Percentiles rank a stretch among this genome's conserved stretches.
Conservation (phyloP, 2,113 vertebrate genomes). For the Trichomycterus rosablanca region DNA sequence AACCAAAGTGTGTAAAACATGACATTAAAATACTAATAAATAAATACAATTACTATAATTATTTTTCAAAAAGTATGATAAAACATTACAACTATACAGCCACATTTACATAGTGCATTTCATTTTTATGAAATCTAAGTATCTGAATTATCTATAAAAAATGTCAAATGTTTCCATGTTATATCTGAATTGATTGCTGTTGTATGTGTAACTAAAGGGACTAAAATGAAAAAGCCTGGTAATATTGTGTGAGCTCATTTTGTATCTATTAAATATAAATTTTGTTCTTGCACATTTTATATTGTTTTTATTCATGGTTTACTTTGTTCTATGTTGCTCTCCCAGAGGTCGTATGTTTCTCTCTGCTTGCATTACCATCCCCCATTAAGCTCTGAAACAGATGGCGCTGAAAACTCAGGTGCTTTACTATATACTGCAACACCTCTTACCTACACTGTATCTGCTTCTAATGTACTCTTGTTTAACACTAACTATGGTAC, state of each 20-base stretch:
- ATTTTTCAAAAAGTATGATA: no score
- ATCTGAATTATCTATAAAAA: no score
- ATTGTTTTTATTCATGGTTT: background rate
- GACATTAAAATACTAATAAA: no score
- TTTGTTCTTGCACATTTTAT: background rate
- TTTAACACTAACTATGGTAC: no score
- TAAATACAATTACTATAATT: no score
- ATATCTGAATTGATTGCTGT: conserved; percentile 17
- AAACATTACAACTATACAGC: no score
- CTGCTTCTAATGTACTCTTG: background rate
- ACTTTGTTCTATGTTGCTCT: background rate
- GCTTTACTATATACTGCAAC: conserved; percentile 13
- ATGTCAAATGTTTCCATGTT: background rate
- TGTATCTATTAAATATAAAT: background rate
- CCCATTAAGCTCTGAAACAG: conserved; percentile 29
- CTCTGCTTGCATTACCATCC: conserved; percentile 9
- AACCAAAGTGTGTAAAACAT: no score
- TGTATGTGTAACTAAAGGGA: conserved; percentile 20
- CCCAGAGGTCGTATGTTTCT: conserved; percentile 5
- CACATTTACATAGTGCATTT: no score
- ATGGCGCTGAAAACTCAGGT: conserved; percentile 32
- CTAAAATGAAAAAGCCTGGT: background rate
- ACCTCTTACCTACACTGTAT: conserved; percentile 7
- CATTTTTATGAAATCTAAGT: no score
- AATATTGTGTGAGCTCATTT: background rate